These are phyloP conservation scores for Apocheima hispidaria DNA, from an alignment of 2,888 invertebrate genomes.

Conservation along the genomic window DNA sequence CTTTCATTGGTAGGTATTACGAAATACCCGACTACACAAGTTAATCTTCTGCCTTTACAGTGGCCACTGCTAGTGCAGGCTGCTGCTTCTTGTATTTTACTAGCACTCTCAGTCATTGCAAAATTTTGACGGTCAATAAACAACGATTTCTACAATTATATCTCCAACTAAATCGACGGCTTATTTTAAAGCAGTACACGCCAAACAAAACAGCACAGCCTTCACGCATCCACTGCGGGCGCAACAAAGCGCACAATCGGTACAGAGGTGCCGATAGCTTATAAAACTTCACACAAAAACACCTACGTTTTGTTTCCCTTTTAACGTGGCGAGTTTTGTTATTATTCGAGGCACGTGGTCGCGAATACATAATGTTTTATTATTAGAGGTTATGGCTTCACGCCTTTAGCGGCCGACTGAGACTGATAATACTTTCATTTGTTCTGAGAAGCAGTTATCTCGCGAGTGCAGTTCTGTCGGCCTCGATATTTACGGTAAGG, in stretches of 20 bases:
- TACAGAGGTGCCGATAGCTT: slow-evolving; percentile 73
- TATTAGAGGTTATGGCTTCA: slow-evolving; percentile 71
- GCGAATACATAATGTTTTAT: slow-evolving; percentile 85
- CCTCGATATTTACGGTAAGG: slow-evolving; percentile 37
- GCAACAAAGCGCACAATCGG: slow-evolving; percentile 61
- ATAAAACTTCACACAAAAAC: slow-evolving; percentile 73
- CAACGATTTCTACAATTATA: slow-evolving; percentile 5
- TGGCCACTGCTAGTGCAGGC: too few species aligned
- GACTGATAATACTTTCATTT: slow-evolving; percentile 82
- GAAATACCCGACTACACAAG: too few species aligned
- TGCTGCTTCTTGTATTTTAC: not conserved
- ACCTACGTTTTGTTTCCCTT: slow-evolving; percentile 75
- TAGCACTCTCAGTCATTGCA: not conserved
- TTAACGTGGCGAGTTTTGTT: slow-evolving; percentile 72
- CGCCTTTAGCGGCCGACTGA: slow-evolving; percentile 73
- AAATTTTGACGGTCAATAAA: not conserved
- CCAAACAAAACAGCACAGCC: slow-evolving; percentile 38
- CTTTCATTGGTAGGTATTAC: too few species aligned
- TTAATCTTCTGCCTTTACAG: too few species aligned
- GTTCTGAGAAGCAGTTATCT: slow-evolving; percentile 81
- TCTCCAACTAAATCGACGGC: slow-evolving; percentile 28
- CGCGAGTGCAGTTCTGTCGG: slow-evolving; percentile 43
- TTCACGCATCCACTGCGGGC: slow-evolving; percentile 46
- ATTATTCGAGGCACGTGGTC: slow-evolving; percentile 82
- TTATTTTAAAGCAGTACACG: slow-evolving; percentile 20